Conservation (phyloP, 2,113 vertebrate species). For the Leptobrachium leishanense region DNA sequence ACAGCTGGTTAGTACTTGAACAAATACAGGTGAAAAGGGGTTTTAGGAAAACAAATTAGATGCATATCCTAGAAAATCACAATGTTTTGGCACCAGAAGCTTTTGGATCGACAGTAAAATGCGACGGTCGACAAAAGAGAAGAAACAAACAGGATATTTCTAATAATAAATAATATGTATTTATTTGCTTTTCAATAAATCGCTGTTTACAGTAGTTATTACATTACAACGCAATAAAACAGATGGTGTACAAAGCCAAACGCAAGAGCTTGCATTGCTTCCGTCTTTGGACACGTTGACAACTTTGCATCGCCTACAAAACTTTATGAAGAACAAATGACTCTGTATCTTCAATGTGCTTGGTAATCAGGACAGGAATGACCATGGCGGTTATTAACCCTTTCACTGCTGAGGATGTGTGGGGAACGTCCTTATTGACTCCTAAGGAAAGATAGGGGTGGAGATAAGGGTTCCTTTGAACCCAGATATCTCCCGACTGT, state of each 20-base stretch:
- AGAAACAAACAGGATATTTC: neutral
- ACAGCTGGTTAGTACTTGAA: too few relatives aligned
- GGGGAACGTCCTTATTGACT: too few relatives aligned
- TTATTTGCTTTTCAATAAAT: constrained; percentile 35
- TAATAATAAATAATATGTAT: constrained; percentile 34
- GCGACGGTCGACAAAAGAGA: too few relatives aligned
- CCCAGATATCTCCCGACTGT: too few relatives aligned
- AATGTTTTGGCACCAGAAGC: too few relatives aligned
- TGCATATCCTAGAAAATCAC: too few relatives aligned
- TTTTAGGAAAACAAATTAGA: too few relatives aligned
- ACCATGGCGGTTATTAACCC: neutral
- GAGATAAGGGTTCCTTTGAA: too few relatives aligned
- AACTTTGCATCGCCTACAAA: neutral
- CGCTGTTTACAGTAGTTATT: constrained; percentile 10
- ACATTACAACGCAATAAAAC: constrained; percentile 13
- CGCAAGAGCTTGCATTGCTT: constrained; percentile 4
- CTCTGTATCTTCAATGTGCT: neutral
- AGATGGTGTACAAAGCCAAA: constrained; percentile 17
- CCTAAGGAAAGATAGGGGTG: too few relatives aligned
- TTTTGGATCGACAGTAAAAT: too few relatives aligned
- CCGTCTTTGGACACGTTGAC: constrained; percentile 1
- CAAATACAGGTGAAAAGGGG: too few relatives aligned
- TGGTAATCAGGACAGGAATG: neutral
- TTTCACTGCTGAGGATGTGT: too few relatives aligned
- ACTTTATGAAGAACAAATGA: neutral